Evolutionary conservation across 1,140 invertebrate species (phyloP).

Genomic region (Bombus pascuorum): DNA sequence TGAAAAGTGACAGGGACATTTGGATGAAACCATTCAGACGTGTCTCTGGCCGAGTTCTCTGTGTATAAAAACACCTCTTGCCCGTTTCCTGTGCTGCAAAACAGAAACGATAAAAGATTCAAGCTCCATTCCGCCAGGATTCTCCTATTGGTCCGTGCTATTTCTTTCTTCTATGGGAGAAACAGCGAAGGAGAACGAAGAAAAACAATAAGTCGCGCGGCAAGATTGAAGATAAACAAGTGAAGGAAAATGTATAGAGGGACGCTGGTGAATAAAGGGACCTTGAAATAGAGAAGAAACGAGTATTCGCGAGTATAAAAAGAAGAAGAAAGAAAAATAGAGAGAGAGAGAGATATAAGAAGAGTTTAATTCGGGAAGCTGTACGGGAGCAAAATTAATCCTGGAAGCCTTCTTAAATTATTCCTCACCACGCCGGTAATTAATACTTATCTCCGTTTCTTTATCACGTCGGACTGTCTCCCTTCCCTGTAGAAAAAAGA

Average conservation of each 20-base stretch:
- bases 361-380: slow-evolving; percentile 38
- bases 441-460: slow-evolving; percentile 49
- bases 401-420: slow-evolving; percentile 43
- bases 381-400: slow-evolving; percentile 26
- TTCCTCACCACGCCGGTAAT: slow-evolving; percentile 40
- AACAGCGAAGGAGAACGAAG: not conserved
- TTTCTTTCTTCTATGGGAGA: not conserved
- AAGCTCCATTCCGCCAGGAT: slow-evolving; percentile 12
- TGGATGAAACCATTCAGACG: not conserved
- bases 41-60: not conserved
- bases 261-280: not conserved
- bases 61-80: slow-evolving; percentile 7
- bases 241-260: slow-evolving; percentile 30
- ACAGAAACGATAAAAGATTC: slow-evolving; percentile 30
- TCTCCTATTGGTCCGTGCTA: slow-evolving; percentile 12
- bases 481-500: too few relatives aligned
- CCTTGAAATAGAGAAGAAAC: not conserved
- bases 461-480: not conserved
- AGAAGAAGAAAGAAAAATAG: too few relatives aligned
- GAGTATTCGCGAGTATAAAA: not conserved
- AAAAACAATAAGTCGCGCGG: slow-evolving; percentile 19
- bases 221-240: slow-evolving; percentile 24
- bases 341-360: not conserved
- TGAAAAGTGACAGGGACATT: not conserved
- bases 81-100: not conserved